A percentile compares a stretch with the other conserved stretches of the same genome.
Conservation (phyloP, 2,888 invertebrate genomes). For the Catocala nupta region DNA sequence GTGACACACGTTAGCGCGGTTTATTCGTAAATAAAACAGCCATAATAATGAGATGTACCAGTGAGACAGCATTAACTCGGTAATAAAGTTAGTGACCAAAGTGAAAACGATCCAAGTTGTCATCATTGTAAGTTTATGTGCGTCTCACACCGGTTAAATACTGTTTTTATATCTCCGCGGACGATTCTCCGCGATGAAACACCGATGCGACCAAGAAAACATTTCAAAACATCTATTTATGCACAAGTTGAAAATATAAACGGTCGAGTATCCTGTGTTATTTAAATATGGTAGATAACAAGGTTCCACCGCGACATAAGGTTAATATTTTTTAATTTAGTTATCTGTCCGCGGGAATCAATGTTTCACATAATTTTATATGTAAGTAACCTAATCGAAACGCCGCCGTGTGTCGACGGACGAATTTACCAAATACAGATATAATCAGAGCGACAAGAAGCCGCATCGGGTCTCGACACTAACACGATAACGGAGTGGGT, state of each 20-base stretch:
- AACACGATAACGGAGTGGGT: slow-evolving; percentile 76
- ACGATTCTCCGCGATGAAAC: slow-evolving; percentile 45
- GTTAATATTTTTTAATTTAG: slow-evolving; percentile 59
- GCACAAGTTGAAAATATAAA: slow-evolving; percentile 47
- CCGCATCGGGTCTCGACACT: slow-evolving; percentile 68
- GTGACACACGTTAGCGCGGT: slow-evolving; percentile 22
- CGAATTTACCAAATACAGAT: slow-evolving; percentile 82
- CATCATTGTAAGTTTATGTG: slow-evolving; percentile 75
- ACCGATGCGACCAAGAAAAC: slow-evolving; percentile 55
- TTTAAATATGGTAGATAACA: slow-evolving; percentile 52
- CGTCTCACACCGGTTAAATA: slow-evolving; percentile 65
- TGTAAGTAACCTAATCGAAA: slow-evolving; percentile 77
- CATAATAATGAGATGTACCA: slow-evolving; percentile 46
- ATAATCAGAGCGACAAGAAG: slow-evolving; percentile 81
- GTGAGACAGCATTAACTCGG: slow-evolving; percentile 46
- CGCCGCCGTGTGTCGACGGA: slow-evolving; percentile 73
- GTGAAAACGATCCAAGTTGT: slow-evolving; percentile 78
- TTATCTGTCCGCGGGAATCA: slow-evolving; percentile 68
- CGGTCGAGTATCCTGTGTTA: slow-evolving; percentile 31
- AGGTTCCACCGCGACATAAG: slow-evolving; percentile 48
- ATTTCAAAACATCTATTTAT: slow-evolving; percentile 49
- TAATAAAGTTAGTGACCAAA: slow-evolving; percentile 70
- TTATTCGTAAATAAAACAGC: slow-evolving; percentile 55
- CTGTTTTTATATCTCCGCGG: slow-evolving; percentile 66
- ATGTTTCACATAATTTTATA: slow-evolving; percentile 78